Conservation (phyloP, 2,888 invertebrate species). For the Dichetophora obliterata region DNA sequence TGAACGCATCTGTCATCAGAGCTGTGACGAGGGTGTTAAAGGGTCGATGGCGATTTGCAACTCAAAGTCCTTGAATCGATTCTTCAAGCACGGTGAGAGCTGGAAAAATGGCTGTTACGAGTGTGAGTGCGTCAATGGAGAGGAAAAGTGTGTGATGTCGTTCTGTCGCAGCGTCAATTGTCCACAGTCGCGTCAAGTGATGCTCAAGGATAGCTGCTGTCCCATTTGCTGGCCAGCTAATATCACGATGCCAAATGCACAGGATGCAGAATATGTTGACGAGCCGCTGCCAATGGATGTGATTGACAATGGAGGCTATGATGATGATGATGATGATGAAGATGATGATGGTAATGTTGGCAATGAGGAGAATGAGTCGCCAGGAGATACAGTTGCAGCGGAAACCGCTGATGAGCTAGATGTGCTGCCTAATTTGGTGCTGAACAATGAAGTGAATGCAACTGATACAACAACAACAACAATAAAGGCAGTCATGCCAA, state of each 20-base stretch:
- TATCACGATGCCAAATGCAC: constrained; percentile 57
- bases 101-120: constrained; percentile 67
- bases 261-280: constrained; percentile 50
- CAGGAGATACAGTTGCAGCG: constrained; percentile 39
- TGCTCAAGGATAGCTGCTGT: constrained; percentile 62
- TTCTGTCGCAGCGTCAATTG: constrained; percentile 63
- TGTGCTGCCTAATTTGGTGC: constrained; percentile 42
- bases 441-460: constrained; percentile 34
- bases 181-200: constrained; percentile 60
- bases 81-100: constrained; percentile 63
- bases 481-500: constrained; percentile 23
- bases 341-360: constrained; percentile 40
- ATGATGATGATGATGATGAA: constrained; percentile 41
- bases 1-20: constrained; percentile 61
- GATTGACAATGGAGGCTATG: constrained; percentile 38
- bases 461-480: not conserved
- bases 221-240: constrained; percentile 67
- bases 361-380: constrained; percentile 12
- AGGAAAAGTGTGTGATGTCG: constrained; percentile 61
- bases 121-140: constrained; percentile 65
- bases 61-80: constrained; percentile 59
- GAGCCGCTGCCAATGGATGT: constrained; percentile 43
- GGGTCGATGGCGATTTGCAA: constrained; percentile 60
- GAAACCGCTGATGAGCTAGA: constrained; percentile 36
- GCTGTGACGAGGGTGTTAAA: constrained; percentile 62